Base-by-base conservation (phyloP, 2,888 invertebrate genomes). In the Metellina segmentata region DNA sequence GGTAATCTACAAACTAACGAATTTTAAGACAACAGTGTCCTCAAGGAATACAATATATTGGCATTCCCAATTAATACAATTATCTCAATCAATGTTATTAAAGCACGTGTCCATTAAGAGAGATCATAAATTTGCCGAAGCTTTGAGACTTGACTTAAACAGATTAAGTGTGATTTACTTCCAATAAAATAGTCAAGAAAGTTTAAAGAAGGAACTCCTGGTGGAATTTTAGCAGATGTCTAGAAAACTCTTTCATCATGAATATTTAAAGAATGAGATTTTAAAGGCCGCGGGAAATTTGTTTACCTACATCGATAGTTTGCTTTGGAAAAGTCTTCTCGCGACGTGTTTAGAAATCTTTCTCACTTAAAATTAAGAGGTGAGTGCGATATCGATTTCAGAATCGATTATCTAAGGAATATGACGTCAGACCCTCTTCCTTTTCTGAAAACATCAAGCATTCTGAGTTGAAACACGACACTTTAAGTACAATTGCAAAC, bases 361-460 rank as follows among this genome's bases (percentile, higher is more conserved):
- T 82, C 85, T 71, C 78, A 90, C 85, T 85, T 90, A 71, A 85
- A 90, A 90, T 90, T 90, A 85, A 85, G 89, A 83, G 82, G 48
- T 81, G 71, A 71, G 82, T 48, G 70, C 69, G 53, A 34, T 90
- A 90, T 90, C 79, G 90, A 90, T 90, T 90, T 85, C 85, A 74
- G 52, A 78, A 90, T 90, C 90, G 90, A 90, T 90, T 85, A 90
- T 90, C 72, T 77, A 72, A 75, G 72, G 34, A 72, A 52, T 16
- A 19, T 85, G 90, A 90, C 85, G 85, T 90, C 85, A 90, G 81
- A 51, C 61, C 34, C 51, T 79, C 78, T 49, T 34, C n/a, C 85
- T 53, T 52, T 75, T 74, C 16, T 9, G 61, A 61, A 61, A 61
- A 61, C 61, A 61, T 16, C 61, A 61, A 61, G 11, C 11, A 61